Conservation (phyloP, 2,797 vertebrate genomes). For the Macroramphosus scolopax region DNA sequence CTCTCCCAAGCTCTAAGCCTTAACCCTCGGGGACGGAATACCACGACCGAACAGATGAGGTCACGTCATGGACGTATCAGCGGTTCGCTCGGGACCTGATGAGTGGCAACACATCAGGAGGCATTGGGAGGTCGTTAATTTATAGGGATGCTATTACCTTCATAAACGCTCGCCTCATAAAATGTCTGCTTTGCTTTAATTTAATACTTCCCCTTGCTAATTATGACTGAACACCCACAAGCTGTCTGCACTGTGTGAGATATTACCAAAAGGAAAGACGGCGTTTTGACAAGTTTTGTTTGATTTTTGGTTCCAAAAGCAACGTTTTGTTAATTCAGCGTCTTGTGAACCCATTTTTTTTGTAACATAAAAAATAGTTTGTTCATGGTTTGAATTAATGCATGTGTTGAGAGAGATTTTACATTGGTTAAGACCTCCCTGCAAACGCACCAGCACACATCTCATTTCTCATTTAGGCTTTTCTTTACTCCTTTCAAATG, state of each 20-base stretch:
- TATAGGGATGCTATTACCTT: constrained; percentile 74
- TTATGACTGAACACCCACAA: constrained; percentile 56
- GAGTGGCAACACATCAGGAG: constrained; percentile 68
- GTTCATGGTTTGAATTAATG: too few relatives aligned
- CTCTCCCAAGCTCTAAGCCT: constrained; percentile 30
- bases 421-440: not conserved
- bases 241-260: constrained; percentile 47
- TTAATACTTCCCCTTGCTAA: constrained; percentile 76
- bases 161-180: constrained; percentile 71
- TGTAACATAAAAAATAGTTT: not conserved
- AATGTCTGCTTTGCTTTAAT: constrained; percentile 70
- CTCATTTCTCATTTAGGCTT: constrained; percentile 8
- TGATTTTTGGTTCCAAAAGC: too few relatives aligned
- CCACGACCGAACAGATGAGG: constrained; percentile 45
- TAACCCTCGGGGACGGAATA: constrained; percentile 42
- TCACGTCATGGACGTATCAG: constrained; percentile 50
- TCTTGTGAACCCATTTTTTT: too few relatives aligned
- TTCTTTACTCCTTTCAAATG: too few relatives aligned
- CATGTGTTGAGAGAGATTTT: not conserved
- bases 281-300: constrained; percentile 9
- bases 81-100: constrained; percentile 36
- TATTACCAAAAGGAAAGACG: constrained; percentile 11
- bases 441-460: not conserved
- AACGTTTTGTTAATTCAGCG: too few relatives aligned
- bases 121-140: constrained; percentile 67